These are phyloP conservation scores for Tribolium castaneum DNA, from an alignment of 1,140 invertebrate genomes.

Conservation along the genomic window DNA sequence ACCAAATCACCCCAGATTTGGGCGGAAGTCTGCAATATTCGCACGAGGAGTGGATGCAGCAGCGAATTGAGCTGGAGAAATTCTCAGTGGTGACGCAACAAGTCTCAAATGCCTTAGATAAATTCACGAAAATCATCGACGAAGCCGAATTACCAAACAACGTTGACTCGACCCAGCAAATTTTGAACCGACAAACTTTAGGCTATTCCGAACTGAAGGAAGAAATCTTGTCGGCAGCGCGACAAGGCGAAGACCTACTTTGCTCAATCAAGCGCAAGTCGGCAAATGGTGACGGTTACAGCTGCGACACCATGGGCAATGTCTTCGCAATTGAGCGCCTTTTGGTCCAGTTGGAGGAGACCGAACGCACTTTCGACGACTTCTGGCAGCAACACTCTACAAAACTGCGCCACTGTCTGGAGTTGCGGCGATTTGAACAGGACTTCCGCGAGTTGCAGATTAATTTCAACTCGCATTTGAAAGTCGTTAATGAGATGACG, in stretches of 20 bases:
- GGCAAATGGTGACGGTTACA: conserved; percentile 65
- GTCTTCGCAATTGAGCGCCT: conserved; percentile 93
- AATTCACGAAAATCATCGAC: conserved; percentile 85
- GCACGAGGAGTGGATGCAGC: conserved; percentile 96
- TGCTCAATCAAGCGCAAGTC: conserved; percentile 72
- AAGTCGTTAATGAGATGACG: conserved; percentile 82
- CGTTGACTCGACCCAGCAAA: conserved; percentile 76
- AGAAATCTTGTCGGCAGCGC: conserved; percentile 83
- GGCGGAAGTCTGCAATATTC: conserved; percentile 91
- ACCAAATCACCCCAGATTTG: conserved; percentile 89
- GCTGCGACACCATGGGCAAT: conserved; percentile 82
- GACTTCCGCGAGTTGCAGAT: conserved; percentile 83
- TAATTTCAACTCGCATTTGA: conserved; percentile 77
- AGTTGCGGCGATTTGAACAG: conserved; percentile 89
- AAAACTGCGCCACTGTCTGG: conserved; percentile 88
- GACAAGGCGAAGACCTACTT: conserved; percentile 86
- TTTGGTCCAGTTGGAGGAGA: conserved; percentile 94
- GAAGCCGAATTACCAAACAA: conserved; percentile 88
- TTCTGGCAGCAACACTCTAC: conserved; percentile 93
- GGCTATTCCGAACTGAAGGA: conserved; percentile 79
- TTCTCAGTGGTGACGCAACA: conserved; percentile 91
- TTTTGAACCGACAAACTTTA: conserved; percentile 74
- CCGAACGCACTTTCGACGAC: conserved; percentile 90
- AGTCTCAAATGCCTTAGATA: conserved; percentile 84
- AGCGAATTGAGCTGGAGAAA: conserved; percentile 95